Evolutionary conservation across 2,797 vertebrate genomes (phyloP), one percentile per base, ranked within the genome.

Genomic region (Sebastes minor): DNA sequence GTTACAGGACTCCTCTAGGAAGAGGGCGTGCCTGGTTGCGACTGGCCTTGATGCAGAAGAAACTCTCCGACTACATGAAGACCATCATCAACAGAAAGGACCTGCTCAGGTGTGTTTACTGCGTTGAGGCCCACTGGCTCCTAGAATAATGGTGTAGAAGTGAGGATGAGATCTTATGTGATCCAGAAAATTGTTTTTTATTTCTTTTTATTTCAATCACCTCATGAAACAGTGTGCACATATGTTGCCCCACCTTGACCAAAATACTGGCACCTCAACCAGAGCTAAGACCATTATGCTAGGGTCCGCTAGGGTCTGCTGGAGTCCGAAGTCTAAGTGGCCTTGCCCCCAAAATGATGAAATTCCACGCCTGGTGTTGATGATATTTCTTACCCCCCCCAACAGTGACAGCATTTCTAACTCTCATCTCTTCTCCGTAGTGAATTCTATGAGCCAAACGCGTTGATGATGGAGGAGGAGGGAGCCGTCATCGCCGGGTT

Each of bases 51-150:
- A 99, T 99, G 99, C 98, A 99, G 94, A 99, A 99, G 95, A 99
- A 99, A 76, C 97, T 99, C 30, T 99, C 99, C 0, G 99, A 99
- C 86, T 99, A 99, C 89, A 99, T 99, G 98, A 99, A 99, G 93
- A 98, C 98, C 82, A 96, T 99, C 93, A 99, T 99, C 91, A 99
- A 99, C 92, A 97, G 98, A 82, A 99, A 99, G 91, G 99, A 99
- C 90, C 96, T 99, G 86, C 97, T 99, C 87, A 98, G 97, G 99
- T 99, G 84, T 65, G 93, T 32, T 72, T 57, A 2, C 25, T 4
- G 27, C 13, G 2, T n/a, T 46, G 55, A 66, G 23, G 8, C 38
- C 18, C 23, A 6, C 11, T 16, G n/a, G 3, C 25, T 10, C 30
- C 2, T 1, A 14, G 8, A 42, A 49, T 28, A 33, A 8, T 13